These are phyloP conservation scores for Orchesella cincta DNA, from an alignment of 1,140 invertebrate genomes.

Conservation along the genomic window DNA sequence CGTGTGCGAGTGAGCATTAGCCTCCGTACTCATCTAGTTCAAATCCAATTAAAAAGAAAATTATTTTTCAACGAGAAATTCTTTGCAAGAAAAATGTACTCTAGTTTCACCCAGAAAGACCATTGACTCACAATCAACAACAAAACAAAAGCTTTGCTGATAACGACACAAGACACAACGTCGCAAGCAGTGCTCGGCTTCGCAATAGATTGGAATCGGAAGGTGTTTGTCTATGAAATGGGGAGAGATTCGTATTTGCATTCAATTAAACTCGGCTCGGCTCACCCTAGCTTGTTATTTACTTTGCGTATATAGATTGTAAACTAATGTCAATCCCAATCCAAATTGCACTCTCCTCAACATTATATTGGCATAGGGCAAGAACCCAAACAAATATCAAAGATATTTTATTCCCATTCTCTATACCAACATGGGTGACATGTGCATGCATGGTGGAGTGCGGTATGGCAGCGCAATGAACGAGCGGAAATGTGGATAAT, in stretches of 20 bases:
- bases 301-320: not conserved
- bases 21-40: not conserved
- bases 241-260: not conserved
- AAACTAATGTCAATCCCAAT: no score
- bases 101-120: not conserved
- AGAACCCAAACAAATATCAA: constrained; percentile 1
- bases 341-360: no score
- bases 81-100: not conserved
- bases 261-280: not conserved
- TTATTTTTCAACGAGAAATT: not conserved
- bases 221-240: not conserved
- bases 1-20: no score
- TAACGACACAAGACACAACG: not conserved
- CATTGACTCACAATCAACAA: not conserved
- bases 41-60: constrained; percentile 10
- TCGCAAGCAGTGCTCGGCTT: not conserved
- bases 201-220: not conserved
- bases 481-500: not conserved
- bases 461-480: not conserved
- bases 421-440: no score
- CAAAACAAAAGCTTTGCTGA: not conserved
- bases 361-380: not conserved
- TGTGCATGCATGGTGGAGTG: no score
- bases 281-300: not conserved
- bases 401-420: not conserved